Evolutionary conservation across 2,113 vertebrate species (phyloP).

Genomic region (Manacus vitellinus): DNA sequence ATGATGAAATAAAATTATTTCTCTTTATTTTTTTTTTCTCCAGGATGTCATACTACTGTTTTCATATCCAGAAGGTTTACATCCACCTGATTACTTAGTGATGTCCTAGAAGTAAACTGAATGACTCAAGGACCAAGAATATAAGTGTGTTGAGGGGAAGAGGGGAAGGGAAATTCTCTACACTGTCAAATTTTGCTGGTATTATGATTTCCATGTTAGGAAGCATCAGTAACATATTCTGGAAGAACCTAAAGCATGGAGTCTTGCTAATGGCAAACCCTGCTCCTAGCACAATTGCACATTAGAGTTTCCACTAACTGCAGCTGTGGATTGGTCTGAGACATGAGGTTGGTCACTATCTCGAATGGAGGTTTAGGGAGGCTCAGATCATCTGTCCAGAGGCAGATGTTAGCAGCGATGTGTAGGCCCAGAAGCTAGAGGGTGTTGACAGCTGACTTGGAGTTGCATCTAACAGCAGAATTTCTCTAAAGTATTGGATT

Average conservation of each 20-base stretch:
- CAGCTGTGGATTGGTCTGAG: neutral
- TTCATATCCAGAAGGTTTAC: neutral
- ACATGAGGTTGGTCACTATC: neutral
- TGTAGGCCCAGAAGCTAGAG: conserved; percentile 18
- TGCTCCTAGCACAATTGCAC: neutral
- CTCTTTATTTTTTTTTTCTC: neutral
- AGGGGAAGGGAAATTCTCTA: neutral
- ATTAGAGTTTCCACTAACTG: neutral
- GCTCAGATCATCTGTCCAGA: neutral
- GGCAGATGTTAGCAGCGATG: neutral
- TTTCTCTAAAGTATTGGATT: neutral
- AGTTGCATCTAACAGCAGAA: neutral
- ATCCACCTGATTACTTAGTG: neutral
- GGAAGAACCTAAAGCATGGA: neutral
- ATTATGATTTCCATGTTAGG: neutral
- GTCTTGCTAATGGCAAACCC: neutral
- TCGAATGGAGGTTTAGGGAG: neutral
- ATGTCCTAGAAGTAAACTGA: neutral
- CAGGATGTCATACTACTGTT: neutral
- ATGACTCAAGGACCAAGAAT: neutral
- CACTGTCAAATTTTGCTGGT: neutral
- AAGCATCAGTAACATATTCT: neutral
- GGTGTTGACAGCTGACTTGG: conserved; percentile 47
- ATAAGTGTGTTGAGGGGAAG: neutral
- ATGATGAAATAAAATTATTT: neutral